Percentiles rank a stretch among this genome's conserved stretches.
Conservation (phyloP, 2,797 vertebrate species). For the Enteromius argenteus region DNA sequence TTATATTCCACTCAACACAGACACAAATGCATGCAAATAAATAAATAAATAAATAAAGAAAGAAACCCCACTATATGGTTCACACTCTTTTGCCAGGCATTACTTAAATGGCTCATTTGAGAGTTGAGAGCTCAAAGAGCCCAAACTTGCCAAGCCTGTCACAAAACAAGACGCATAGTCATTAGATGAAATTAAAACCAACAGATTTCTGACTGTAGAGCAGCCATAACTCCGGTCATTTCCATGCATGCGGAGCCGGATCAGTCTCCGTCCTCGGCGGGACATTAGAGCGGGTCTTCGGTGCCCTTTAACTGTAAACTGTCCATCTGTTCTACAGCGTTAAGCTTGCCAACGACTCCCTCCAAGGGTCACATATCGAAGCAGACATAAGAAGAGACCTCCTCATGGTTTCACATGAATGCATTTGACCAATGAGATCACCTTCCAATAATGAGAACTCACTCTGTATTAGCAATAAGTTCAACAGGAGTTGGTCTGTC, state of each 20-base stretch:
- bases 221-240: slow-evolving; percentile 21
- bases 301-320: slow-evolving; percentile 62
- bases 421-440: slow-evolving; percentile 40
- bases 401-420: slow-evolving; percentile 31
- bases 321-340: slow-evolving; percentile 62
- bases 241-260: slow-evolving; percentile 41
- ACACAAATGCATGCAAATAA: neutral
- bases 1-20: slow-evolving; percentile 37
- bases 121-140: slow-evolving; percentile 39
- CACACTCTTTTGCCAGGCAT: slow-evolving; percentile 28
- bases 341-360: slow-evolving; percentile 52
- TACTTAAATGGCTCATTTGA: slow-evolving; percentile 32
- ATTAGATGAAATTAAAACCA: slow-evolving; percentile 37
- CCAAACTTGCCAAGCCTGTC: slow-evolving; percentile 24
- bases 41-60: slow-evolving; percentile 16
- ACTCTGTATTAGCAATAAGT: slow-evolving; percentile 44
- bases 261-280: slow-evolving; percentile 41
- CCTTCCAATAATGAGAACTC: slow-evolving; percentile 30
- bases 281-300: slow-evolving; percentile 55
- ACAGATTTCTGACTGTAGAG: slow-evolving; percentile 47
- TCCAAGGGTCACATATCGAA: slow-evolving; percentile 47
- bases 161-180: slow-evolving; percentile 21
- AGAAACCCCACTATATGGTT: slow-evolving; percentile 1
- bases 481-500: slow-evolving; percentile 34
- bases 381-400: slow-evolving; percentile 50